Evolutionary conservation across 2,888 invertebrate species (phyloP), one percentile per base, ranked within the genome.

Genomic region (Pseudanteris insignis): DNA sequence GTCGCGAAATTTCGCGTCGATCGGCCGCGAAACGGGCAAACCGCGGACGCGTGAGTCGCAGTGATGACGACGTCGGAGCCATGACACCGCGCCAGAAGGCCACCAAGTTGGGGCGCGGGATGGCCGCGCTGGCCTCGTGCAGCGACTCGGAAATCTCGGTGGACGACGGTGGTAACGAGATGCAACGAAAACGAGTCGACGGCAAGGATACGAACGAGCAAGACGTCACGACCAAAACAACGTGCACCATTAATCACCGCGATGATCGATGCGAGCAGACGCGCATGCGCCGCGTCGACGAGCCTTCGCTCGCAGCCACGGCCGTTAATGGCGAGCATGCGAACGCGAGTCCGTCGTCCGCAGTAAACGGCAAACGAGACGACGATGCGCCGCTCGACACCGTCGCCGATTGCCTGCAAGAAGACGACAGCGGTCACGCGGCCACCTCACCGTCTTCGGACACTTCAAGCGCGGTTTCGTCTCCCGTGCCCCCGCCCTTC

Each of bases 151-250:
- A 67, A 64, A 66, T 69, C 57, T 40, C 54, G 33, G 51, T 46
- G 34, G 59, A 61, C 71, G 75, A 78, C 36, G n/a, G n/a, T 4
- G 40, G 50, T 18, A 40, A 50, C 30, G 38, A 37, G 15, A n/a
- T 13, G 18, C 38, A 30, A 47, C 41, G 47, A 6, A 15, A 51
- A 18, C 24, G 34, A 82, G 83, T 82, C 83, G 83, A 82, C 83
- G 12, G 21, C 30, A 29, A 50, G 10, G 41, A 47, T 30, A 32
- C 34, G 9, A 43, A 41, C 9, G 32, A 32, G 50, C 40, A 37
- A 34, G 40, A 30, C 29, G 38, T 40, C 2, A 25, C 44, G 25
- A 32, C 7, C 21, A 40, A 40, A 33, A 28, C 36, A 12, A 30
- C 32, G 38, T 24, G 32, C 21, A 26, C 15, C 34, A 65, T 66